phyloP scores from a whole-genome alignment of 2,888 invertebrate genomes.

The Ecliptopera silaceata region DNA sequence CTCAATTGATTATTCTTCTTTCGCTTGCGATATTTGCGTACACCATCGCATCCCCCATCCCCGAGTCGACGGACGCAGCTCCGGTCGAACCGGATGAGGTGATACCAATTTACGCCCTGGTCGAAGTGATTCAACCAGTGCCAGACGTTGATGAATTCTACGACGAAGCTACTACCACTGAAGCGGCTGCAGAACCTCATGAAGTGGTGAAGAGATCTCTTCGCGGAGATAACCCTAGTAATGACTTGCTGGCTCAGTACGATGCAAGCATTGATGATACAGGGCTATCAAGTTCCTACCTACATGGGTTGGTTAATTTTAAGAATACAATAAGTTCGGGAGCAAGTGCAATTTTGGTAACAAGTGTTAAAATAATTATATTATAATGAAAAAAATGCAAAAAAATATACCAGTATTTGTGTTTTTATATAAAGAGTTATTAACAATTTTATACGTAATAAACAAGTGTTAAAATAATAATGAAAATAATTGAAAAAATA shows the following conservation, averaged over 20 bases:
- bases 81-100: slow-evolving; percentile 45
- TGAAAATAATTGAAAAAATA: too few relatives aligned
- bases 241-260: slow-evolving; percentile 65
- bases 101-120: slow-evolving; percentile 47
- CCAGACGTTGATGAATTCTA: slow-evolving; percentile 53
- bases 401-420: neutral
- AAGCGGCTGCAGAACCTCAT: slow-evolving; percentile 50
- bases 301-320: slow-evolving; percentile 65
- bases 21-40: slow-evolving; percentile 54
- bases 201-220: slow-evolving; percentile 65
- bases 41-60: slow-evolving; percentile 54
- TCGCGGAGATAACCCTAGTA: slow-evolving; percentile 63
- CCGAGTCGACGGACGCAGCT: slow-evolving; percentile 43
- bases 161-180: slow-evolving; percentile 46
- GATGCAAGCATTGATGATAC: slow-evolving; percentile 61
- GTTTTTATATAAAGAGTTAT: too few relatives aligned
- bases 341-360: slow-evolving; percentile 17
- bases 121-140: slow-evolving; percentile 59
- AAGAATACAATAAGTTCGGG: neutral
- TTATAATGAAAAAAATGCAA: neutral
- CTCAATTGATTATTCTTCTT: slow-evolving; percentile 56
- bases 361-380: too few relatives aligned
- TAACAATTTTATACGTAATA: too few relatives aligned
- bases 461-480: too few relatives aligned
- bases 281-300: slow-evolving; percentile 66